Base-by-base conservation (phyloP, 2,888 invertebrate genomes). In the Marasmarcha lunaedactyla region DNA sequence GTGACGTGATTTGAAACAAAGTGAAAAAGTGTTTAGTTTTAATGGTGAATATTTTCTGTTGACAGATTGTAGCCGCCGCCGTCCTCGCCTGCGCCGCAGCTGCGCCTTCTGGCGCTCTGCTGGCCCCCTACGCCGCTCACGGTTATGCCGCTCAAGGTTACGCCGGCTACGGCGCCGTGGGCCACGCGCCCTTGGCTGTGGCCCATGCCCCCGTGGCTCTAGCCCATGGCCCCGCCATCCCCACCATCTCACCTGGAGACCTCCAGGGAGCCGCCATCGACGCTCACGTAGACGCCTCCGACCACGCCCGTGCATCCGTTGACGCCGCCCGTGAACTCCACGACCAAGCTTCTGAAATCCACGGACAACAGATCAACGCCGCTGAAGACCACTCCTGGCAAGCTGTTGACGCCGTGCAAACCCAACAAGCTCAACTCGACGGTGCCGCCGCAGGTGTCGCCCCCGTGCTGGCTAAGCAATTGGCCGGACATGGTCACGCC, bases 31-130 rank as follows among this genome's bases (percentile, higher is more conserved):
- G 37, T 26, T 36, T 27, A 20, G 15, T 35, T n/a, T n/a, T 38
- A 38, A 36, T 36, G 42, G 40, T 38, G 33, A 36, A 15, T 34
- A 35, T 45, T 47, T 45, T 62, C 56, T 49, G 53, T 63, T 66
- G 63, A 36, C 76, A 87, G 86, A 85, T 86, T 73, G 84, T 85
- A 58, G 72, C 86, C 71, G 73, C 20, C 20, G 79, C 85, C 72
- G 66, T 85, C 59, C 58, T 62, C 60, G 63, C 63, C 42, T 50
- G 50, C 48, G 50, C 50, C 43, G 39, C 44, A 40, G 51, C 51
- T 37, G 51, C 38, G 27, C 51, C 51, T 10, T 48, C 46, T 15
- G 51, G 51, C 39, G 38, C 43, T 43, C 37, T 42, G 40, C 40
- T 40, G n/a, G 14, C 37, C 7, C 42, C 42, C 40, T 42, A 44